These are phyloP conservation scores for Sanderia malayensis DNA, from an alignment of 30 jellyfish, hydroid and myxozoan species.

Conservation along the genomic window DNA sequence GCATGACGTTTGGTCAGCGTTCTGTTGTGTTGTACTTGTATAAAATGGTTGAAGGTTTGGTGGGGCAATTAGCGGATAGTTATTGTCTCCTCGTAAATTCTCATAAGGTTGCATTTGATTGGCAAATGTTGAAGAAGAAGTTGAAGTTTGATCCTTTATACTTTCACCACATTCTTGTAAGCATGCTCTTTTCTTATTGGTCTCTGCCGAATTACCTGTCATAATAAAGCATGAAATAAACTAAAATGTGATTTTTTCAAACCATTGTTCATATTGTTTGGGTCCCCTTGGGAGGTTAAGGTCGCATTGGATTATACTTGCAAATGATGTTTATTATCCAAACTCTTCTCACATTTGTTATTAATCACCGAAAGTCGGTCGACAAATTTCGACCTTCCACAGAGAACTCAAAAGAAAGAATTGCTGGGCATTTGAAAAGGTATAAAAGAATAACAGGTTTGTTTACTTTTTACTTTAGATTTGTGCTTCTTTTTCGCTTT, in stretches of 20 bases:
- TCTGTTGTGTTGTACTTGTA: constrained; percentile 60
- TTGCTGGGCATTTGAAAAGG: too few relatives aligned
- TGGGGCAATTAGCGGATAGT: constrained; percentile 52
- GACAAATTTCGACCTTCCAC: too few relatives aligned
- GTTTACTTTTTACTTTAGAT: constrained; percentile 5
- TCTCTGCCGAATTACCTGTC: background rate
- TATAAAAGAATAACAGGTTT: too few relatives aligned
- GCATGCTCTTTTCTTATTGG: constrained; percentile 42
- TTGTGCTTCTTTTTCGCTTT: constrained; percentile 48
- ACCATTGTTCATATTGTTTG: too few relatives aligned
- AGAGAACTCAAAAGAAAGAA: too few relatives aligned
- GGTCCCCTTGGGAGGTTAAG: too few relatives aligned
- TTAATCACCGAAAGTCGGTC: too few relatives aligned
- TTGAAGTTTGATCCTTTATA: constrained; percentile 27
- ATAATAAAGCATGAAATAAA: too few relatives aligned
- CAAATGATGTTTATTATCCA: too few relatives aligned
- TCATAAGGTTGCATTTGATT: constrained; percentile 52
- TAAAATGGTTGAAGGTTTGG: constrained; percentile 70
- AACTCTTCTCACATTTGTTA: too few relatives aligned
- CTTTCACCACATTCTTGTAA: constrained; percentile 40
- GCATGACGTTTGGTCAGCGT: constrained; percentile 22
- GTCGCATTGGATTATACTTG: too few relatives aligned
- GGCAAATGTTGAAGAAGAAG: constrained; percentile 15
- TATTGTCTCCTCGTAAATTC: background rate
- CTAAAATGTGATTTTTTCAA: too few relatives aligned